Percentiles rank a stretch among this genome's conserved stretches.
phyloP scores from a whole-genome alignment of 2,113 vertebrate genomes.

The Poicephalus gulielmi region DNA sequence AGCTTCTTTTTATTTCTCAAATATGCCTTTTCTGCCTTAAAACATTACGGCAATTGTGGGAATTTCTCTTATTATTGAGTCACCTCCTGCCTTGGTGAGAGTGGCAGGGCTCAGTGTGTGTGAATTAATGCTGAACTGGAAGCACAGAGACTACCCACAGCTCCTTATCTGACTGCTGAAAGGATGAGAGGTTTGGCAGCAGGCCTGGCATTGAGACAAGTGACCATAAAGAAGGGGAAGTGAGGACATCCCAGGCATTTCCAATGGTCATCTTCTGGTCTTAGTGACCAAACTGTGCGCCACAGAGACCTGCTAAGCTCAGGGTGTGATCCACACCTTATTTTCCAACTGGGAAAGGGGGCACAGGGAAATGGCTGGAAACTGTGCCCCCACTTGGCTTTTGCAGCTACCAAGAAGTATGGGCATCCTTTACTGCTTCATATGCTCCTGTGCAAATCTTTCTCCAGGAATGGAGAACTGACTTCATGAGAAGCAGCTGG shows the following conservation, averaged over 20 bases:
- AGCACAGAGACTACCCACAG: not conserved
- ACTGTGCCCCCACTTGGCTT: not conserved
- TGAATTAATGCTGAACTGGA: not conserved
- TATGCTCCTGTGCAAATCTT: rapidly evolving
- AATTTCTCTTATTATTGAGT: not conserved
- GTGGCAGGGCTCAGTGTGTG: not conserved
- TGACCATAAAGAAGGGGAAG: not conserved
- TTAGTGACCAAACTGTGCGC: not conserved
- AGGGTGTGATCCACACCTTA: not conserved
- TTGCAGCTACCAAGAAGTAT: not conserved
- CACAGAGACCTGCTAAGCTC: not conserved
- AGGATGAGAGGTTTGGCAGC: not conserved
- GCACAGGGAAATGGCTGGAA: not conserved
- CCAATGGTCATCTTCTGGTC: not conserved
- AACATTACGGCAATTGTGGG: not conserved
- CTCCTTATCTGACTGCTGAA: not conserved
- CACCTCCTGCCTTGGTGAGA: not conserved
- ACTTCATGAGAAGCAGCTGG: not conserved
- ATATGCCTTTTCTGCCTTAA: constrained; percentile 1
- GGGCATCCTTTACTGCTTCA: not conserved
- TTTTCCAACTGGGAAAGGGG: not conserved
- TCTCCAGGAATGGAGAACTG: not conserved
- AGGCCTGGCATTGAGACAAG: not conserved
- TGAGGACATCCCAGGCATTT: not conserved
- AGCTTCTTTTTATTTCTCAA: constrained; percentile 11